Percentiles rank a stretch among this genome's conserved stretches.
Conservation (phyloP, 2,797 vertebrate species). For the Ceyx erithaca region DNA sequence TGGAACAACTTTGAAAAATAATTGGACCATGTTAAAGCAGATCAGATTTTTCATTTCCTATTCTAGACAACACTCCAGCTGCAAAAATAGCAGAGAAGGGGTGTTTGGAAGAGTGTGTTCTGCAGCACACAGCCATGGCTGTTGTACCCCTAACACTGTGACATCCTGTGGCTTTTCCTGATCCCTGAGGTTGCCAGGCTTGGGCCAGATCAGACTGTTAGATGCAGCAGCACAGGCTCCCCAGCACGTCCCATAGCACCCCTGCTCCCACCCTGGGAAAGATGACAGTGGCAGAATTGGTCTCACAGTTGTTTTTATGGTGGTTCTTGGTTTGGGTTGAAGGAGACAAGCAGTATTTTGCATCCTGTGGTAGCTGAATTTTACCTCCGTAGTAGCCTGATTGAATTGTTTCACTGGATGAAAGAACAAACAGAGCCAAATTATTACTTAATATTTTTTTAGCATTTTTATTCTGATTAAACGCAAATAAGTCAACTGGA, state of each 20-base stretch:
- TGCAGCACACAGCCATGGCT: fast-evolving
- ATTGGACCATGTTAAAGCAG: neutral
- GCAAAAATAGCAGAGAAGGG: neutral
- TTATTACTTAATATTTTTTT: neutral
- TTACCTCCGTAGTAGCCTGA: neutral
- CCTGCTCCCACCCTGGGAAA: neutral
- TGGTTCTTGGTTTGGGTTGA: neutral
- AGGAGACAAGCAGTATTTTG: neutral
- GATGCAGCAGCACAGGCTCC: neutral
- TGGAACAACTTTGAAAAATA: neutral
- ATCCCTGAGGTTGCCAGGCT: neutral
- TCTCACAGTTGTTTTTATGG: neutral
- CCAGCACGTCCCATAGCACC: fast-evolving
- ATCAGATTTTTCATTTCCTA: neutral
- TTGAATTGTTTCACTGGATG: neutral
- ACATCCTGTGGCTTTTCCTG: neutral
- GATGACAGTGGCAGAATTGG: fast-evolving
- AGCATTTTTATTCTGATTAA: neutral
- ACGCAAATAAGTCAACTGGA: neutral
- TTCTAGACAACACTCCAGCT: neutral
- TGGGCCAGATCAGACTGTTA: fast-evolving
- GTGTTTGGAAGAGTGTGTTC: fast-evolving
- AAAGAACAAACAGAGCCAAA: neutral
- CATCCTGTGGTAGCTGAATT: neutral
- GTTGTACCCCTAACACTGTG: neutral